These are phyloP conservation scores for Rhagonycha fulva DNA, from an alignment of 2,888 invertebrate species.

Conservation along the genomic window DNA sequence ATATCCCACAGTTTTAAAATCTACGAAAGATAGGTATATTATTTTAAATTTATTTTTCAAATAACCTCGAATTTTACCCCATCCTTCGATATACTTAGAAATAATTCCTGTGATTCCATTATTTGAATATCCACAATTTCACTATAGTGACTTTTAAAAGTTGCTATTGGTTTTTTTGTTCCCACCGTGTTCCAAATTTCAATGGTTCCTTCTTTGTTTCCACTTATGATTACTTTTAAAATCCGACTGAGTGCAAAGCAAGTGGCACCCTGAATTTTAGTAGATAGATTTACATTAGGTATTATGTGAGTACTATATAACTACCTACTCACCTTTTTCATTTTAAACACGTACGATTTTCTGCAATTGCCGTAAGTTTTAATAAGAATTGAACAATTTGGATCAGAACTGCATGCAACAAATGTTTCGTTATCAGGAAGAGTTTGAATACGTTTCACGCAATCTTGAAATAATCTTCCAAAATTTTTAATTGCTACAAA, in stretches of 20 bases:
- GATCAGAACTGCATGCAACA: constrained; percentile 62
- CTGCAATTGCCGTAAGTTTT: constrained; percentile 57
- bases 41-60: not conserved
- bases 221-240: constrained; percentile 60
- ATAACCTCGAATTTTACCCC: constrained; percentile 55
- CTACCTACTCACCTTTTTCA: constrained; percentile 55
- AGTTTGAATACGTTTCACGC: constrained; percentile 57
- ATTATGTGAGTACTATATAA: not conserved
- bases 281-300: not conserved
- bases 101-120: constrained; percentile 55
- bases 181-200: constrained; percentile 62
- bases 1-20: constrained; percentile 64
- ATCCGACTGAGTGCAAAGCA: constrained; percentile 60
- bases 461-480: constrained; percentile 57
- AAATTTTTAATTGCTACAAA: constrained; percentile 56
- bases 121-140: constrained; percentile 61
- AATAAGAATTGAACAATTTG: constrained; percentile 56
- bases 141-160: constrained; percentile 45
- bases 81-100: constrained; percentile 61
- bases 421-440: constrained; percentile 56
- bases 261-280: constrained; percentile 58
- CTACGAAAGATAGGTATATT: constrained; percentile 50
- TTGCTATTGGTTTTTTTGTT: constrained; percentile 49
- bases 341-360: constrained; percentile 60
- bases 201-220: constrained; percentile 60